Evolutionary conservation across 2,888 invertebrate genomes (phyloP).

Genomic region (Drosophila lutescens): DNA sequence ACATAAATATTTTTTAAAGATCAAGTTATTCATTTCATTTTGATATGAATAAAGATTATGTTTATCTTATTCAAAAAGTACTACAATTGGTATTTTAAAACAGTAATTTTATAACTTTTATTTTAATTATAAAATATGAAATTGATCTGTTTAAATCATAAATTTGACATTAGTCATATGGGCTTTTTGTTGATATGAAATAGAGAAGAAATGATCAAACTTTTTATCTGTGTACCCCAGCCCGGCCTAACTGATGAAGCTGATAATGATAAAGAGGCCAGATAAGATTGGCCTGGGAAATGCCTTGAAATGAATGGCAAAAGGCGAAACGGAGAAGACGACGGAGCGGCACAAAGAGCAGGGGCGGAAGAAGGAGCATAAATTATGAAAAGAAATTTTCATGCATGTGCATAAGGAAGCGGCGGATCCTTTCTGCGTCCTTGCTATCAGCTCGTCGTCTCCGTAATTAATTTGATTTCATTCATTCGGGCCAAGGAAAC

Average conservation of each 20-base stretch:
- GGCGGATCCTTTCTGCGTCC: conserved; percentile 28
- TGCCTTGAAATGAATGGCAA: conserved; percentile 55
- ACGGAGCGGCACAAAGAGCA: conserved; percentile 7
- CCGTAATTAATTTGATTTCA: conserved; percentile 76
- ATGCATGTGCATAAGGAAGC: conserved; percentile 70
- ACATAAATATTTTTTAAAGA: too few species aligned
- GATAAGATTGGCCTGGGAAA: conserved; percentile 57
- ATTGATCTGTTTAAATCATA: too few species aligned
- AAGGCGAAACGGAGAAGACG: conserved; percentile 2
- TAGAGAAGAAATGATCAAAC: too few species aligned
- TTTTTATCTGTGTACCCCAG: too few species aligned
- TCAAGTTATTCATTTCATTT: too few species aligned
- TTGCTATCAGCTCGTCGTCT: conserved; percentile 36
- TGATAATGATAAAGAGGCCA: conserved; percentile 63
- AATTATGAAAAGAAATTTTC: conserved; percentile 76
- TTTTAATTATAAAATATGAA: too few species aligned
- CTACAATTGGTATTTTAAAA: too few species aligned
- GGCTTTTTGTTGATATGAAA: too few species aligned
- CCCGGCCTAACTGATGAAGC: conserved; percentile 63
- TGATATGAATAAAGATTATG: too few species aligned
- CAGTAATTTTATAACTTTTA: too few species aligned
- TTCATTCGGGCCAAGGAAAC: conserved; percentile 67
- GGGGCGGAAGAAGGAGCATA: conserved; percentile 51
- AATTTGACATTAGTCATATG: too few species aligned
- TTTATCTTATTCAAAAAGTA: too few species aligned